A percentile compares a stretch with the other conserved stretches of the same genome.
Evolutionary conservation across 2,113 vertebrate species (phyloP).

Genomic region (Paramisgurnus dabryanus): DNA sequence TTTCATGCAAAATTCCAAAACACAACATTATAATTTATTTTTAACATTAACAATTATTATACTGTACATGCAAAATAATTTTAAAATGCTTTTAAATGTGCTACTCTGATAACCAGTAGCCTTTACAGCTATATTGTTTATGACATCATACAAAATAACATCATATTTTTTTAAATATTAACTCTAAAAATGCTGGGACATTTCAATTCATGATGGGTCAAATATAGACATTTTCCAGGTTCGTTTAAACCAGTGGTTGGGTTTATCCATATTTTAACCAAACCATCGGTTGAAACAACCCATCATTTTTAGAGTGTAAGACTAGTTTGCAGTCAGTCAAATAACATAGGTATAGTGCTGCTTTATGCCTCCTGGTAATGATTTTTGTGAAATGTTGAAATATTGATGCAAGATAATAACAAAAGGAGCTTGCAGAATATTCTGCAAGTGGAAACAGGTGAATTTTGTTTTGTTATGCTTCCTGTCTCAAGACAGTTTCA

Average conservation of each 20-base stretch:
- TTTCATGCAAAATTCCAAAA: too few species aligned
- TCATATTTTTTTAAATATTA: too few species aligned
- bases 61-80: background rate
- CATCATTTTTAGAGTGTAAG: too few species aligned
- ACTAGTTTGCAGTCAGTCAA: background rate
- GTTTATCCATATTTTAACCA: too few species aligned
- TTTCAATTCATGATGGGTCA: too few species aligned
- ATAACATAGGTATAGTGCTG: background rate
- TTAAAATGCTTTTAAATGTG: background rate
- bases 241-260: too few species aligned
- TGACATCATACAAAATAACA: too few species aligned
- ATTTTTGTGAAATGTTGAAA: background rate
- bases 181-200: too few species aligned
- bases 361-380: background rate
- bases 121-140: too few species aligned
- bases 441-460: slow-evolving; percentile 24
- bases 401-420: background rate
- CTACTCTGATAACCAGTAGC: background rate
- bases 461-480: slow-evolving; percentile 45
- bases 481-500: slow-evolving; percentile 27
- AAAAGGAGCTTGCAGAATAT: background rate
- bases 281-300: too few species aligned
- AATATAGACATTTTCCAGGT: too few species aligned
- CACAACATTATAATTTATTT: background rate
- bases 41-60: background rate